Conservation (phyloP, 2,888 invertebrate species). For the Syrista parreyssii region DNA sequence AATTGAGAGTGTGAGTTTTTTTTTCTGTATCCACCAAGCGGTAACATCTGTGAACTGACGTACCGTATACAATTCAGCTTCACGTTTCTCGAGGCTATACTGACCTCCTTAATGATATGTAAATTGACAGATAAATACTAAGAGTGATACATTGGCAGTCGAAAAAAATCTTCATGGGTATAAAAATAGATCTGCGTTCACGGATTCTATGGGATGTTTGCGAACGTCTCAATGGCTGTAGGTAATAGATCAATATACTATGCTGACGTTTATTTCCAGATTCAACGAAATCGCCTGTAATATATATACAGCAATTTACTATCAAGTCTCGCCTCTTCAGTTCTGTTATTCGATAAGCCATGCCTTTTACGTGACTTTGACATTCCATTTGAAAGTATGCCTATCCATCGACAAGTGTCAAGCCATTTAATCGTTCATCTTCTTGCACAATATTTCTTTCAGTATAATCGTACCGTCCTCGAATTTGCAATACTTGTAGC, state of each 20-base stretch:
- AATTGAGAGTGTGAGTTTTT: neutral
- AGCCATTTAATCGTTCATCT: neutral
- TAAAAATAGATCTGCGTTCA: neutral
- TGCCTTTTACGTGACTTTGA: neutral
- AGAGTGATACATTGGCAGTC: neutral
- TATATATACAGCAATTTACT: neutral
- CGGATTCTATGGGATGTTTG: neutral
- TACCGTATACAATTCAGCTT: neutral
- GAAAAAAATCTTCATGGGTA: neutral
- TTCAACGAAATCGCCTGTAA: neutral
- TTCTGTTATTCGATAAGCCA: neutral
- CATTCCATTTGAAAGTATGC: neutral
- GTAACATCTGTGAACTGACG: neutral
- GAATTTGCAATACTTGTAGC: constrained; percentile 18
- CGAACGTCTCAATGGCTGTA: neutral
- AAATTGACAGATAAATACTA: neutral
- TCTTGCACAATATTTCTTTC: constrained; percentile 26
- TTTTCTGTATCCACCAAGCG: neutral
- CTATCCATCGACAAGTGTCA: neutral
- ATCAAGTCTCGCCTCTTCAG: neutral
- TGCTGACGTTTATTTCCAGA: neutral
- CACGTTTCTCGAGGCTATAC: neutral
- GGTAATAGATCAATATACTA: neutral
- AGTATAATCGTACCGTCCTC: constrained; percentile 44
- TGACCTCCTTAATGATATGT: neutral